A percentile compares a stretch with the other conserved stretches of the same genome.
phyloP scores from a whole-genome alignment of 2,888 invertebrate species.

The Microdon myrmicae region DNA sequence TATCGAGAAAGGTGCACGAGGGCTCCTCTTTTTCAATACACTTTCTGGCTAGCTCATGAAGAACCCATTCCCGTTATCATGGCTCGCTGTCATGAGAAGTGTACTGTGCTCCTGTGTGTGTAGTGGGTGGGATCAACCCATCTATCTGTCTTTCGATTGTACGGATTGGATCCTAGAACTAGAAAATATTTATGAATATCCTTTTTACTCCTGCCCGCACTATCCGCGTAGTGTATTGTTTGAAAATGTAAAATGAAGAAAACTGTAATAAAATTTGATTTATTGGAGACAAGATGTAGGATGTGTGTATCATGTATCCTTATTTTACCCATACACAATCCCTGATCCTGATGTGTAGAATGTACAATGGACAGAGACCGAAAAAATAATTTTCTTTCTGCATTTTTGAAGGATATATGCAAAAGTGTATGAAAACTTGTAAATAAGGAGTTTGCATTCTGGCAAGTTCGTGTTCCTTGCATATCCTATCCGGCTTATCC shows the following conservation, averaged over 20 bases:
- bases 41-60: slow-evolving; percentile 16
- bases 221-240: slow-evolving; percentile 42
- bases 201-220: slow-evolving; percentile 1
- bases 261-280: slow-evolving; percentile 68
- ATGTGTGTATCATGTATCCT: slow-evolving; percentile 54
- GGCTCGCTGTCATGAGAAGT: slow-evolving; percentile 48
- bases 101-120: slow-evolving; percentile 9
- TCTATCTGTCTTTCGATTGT: slow-evolving; percentile 50
- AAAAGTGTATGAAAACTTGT: slow-evolving; percentile 51
- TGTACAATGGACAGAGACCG: too few relatives aligned
- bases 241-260: slow-evolving; percentile 63
- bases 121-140: slow-evolving; percentile 39
- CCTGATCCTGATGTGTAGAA: too few relatives aligned
- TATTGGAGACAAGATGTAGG: slow-evolving; percentile 67
- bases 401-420: slow-evolving; percentile 51
- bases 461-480: slow-evolving; percentile 42
- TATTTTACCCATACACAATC: slow-evolving; percentile 43
- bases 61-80: slow-evolving; percentile 46
- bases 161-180: slow-evolving; percentile 52
- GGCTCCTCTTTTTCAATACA: slow-evolving; percentile 1
- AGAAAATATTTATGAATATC: slow-evolving; percentile 53
- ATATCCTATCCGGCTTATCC: slow-evolving; percentile 3
- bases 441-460: slow-evolving; percentile 49
- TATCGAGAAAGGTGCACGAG: slow-evolving; percentile 34
- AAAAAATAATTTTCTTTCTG: slow-evolving; percentile 41